Conservation (phyloP, 2,113 vertebrate species). For the Neoarius graeffei region DNA sequence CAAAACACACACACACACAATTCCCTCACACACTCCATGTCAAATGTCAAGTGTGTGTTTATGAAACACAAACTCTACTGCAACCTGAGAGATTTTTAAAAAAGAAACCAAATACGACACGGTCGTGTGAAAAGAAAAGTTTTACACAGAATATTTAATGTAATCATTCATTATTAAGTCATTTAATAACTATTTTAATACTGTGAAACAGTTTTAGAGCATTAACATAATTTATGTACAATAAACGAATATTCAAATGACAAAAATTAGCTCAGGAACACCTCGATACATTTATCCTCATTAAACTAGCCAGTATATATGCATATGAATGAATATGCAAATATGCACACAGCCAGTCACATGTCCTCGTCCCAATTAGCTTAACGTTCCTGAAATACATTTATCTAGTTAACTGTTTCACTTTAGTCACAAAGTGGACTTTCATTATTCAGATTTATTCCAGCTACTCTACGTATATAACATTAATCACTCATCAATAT, state of each 20-base stretch:
- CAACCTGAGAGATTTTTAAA: background rate
- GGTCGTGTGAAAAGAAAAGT: background rate
- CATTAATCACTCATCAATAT: background rate
- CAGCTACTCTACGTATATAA: background rate
- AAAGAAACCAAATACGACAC: background rate
- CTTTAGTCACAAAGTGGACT: background rate
- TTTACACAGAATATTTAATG: background rate
- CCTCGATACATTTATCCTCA: no score
- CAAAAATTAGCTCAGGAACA: background rate
- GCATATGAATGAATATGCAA: background rate
- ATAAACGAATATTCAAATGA: background rate
- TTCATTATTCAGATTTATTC: background rate
- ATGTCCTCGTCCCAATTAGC: background rate
- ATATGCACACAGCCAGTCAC: background rate
- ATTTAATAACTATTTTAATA: background rate
- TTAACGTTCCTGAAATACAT: background rate
- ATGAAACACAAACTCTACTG: background rate
- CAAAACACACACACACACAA: constrained; percentile 10
- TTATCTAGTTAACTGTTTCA: background rate
- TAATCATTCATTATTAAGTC: background rate
- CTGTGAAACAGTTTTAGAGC: background rate
- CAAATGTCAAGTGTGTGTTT: background rate
- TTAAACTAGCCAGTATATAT: background rate
- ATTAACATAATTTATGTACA: background rate
- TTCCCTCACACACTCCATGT: background rate